Percentiles rank a stretch among this genome's conserved stretches.
These are phyloP conservation scores for Tapirus terrestris DNA, from an alignment of 2,113 vertebrate species.

Conservation along the genomic window DNA sequence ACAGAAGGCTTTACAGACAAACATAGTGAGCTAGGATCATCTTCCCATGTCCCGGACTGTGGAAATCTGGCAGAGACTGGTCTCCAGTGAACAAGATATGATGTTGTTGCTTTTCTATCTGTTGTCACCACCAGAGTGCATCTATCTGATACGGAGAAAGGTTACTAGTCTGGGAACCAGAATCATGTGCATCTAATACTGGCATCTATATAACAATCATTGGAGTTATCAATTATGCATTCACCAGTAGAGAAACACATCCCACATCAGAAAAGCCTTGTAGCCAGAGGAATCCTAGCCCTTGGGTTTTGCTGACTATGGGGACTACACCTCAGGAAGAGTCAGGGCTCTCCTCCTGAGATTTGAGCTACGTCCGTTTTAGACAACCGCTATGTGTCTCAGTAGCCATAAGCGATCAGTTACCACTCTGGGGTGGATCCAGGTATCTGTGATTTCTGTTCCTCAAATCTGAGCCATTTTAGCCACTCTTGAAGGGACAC, in stretches of 20 bases:
- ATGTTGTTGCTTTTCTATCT: not conserved
- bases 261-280: not conserved
- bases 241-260: not conserved
- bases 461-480: not conserved
- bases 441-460: not conserved
- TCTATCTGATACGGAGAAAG: not conserved
- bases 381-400: not conserved
- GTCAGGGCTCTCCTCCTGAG: not conserved
- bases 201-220: not conserved
- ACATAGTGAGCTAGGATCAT: not conserved
- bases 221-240: not conserved
- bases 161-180: not conserved
- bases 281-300: not conserved
- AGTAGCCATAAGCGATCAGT: not conserved
- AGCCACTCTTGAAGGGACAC: not conserved
- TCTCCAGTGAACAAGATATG: not conserved
- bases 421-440: not conserved
- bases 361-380: not conserved
- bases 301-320: not conserved
- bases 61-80: not conserved
- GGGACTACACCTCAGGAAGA: not conserved
- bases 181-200: not conserved
- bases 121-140: not conserved
- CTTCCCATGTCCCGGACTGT: not conserved
- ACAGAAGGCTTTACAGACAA: not conserved